Percentiles rank a stretch among this genome's conserved stretches.
Evolutionary conservation across 2,797 vertebrate species (phyloP).

Genomic region (Toxotes lorentzi): DNA sequence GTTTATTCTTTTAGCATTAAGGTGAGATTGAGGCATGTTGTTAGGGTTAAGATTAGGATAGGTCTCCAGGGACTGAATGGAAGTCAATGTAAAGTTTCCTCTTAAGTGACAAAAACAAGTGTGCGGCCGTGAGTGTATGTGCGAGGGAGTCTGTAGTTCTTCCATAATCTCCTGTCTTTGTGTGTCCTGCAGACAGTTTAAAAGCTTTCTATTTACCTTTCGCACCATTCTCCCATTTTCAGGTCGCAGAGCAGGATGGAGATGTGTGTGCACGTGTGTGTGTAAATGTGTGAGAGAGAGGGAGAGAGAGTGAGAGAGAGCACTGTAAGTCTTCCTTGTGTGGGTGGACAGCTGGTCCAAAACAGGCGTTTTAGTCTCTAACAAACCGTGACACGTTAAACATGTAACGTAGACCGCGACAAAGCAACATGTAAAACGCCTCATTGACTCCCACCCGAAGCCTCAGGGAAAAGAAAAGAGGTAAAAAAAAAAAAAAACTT

Average conservation of each 20-base stretch:
- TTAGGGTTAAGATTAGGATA: conserved; percentile 39
- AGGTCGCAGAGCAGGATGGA: conserved; percentile 53
- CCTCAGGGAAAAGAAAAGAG: conserved; percentile 58
- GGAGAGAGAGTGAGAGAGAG: conserved; percentile 23
- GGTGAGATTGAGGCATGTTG: conserved; percentile 28
- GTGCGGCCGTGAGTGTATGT: conserved; percentile 40
- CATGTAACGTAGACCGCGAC: conserved; percentile 71
- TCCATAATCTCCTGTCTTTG: conserved; percentile 83
- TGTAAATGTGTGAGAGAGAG: conserved; percentile 29
- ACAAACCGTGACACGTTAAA: conserved; percentile 81
- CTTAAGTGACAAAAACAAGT: conserved; percentile 55
- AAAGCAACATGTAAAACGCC: conserved; percentile 75
- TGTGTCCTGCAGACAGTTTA: conserved; percentile 84
- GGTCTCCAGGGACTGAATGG: conserved; percentile 34
- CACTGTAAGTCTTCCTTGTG: conserved; percentile 57
- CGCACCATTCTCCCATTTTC: conserved; percentile 76
- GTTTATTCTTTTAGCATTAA: conserved; percentile 8
- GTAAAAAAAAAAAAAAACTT: conserved; percentile 3
- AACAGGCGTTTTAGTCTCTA: conserved; percentile 77
- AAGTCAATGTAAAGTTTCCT: conserved; percentile 32
- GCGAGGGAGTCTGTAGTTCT: conserved; percentile 72
- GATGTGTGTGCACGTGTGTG: conserved; percentile 41
- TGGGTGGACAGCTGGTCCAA: conserved; percentile 80
- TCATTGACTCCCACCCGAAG: conserved; percentile 73
- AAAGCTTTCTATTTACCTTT: conserved; percentile 91